A percentile compares a stretch with the other conserved stretches of the same genome.
Conservation (phyloP, 2,113 vertebrate genomes). For the Chamaea fasciata region DNA sequence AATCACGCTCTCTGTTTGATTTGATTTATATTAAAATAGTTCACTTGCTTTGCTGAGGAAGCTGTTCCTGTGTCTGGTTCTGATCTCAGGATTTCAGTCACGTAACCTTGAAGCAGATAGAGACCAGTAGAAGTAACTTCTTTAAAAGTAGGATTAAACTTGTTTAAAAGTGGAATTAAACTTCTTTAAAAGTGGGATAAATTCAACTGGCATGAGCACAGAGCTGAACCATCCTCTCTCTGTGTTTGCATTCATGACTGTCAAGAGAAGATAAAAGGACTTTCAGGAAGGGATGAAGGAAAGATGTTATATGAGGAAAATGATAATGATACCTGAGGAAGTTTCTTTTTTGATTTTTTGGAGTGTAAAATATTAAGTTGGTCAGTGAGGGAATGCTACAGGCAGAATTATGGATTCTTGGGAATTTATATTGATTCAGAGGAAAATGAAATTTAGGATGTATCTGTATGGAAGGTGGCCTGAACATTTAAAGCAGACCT, state of each 20-base stretch:
- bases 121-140: not conserved
- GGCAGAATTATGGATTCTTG: not conserved
- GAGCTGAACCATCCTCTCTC: not conserved
- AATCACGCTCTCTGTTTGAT: not conserved
- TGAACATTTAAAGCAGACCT: not conserved
- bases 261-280: not conserved
- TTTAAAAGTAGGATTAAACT: not conserved
- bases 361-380: not conserved
- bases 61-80: not conserved
- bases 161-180: not conserved
- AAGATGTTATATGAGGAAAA: not conserved
- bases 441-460: not conserved
- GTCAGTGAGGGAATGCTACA: not conserved
- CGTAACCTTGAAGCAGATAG: not conserved
- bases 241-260: not conserved
- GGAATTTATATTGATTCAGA: not conserved
- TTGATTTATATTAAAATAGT: slow-evolving; percentile 13
- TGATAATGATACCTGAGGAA: not conserved
- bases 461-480: not conserved
- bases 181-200: not conserved
- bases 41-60: not conserved
- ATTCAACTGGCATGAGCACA: not conserved
- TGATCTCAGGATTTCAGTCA: not conserved
- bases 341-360: not conserved
- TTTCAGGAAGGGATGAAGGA: not conserved